Evolutionary conservation across 2,888 invertebrate species (phyloP).

Genomic region (Chydorus sphaericus): DNA sequence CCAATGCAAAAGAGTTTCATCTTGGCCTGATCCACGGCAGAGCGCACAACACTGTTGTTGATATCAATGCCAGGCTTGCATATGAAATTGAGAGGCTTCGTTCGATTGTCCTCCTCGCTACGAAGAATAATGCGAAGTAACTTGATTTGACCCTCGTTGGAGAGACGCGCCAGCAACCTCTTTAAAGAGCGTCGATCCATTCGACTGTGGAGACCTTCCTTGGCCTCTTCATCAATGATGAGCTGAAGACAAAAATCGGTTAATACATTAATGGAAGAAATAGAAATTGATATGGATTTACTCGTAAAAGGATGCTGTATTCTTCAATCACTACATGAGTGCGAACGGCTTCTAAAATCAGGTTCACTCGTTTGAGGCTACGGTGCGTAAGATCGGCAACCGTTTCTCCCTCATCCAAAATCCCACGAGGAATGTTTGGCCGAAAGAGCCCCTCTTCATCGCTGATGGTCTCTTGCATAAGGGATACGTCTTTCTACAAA

Average conservation of each 20-base stretch:
- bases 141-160: slow-evolving; percentile 41
- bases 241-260: slow-evolving; percentile 23
- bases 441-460: not conserved
- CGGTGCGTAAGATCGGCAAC: slow-evolving; percentile 17
- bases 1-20: slow-evolving; percentile 1
- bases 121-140: slow-evolving; percentile 35
- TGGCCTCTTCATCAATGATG: slow-evolving; percentile 39
- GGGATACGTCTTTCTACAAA: not conserved
- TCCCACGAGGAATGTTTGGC: not conserved
- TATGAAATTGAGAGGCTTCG: slow-evolving; percentile 36
- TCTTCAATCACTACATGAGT: slow-evolving; percentile 43
- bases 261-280: slow-evolving; percentile 3
- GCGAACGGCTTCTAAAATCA: slow-evolving; percentile 44
- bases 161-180: slow-evolving; percentile 42
- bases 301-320: slow-evolving; percentile 34
- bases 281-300: slow-evolving; percentile 18
- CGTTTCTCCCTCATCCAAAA: not conserved
- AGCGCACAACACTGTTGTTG: slow-evolving; percentile 37
- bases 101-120: slow-evolving; percentile 30
- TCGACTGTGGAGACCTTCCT: slow-evolving; percentile 37
- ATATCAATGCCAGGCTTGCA: slow-evolving; percentile 35
- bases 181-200: slow-evolving; percentile 49
- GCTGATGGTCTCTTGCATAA: not conserved
- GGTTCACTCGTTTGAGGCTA: slow-evolving; percentile 37
- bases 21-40: slow-evolving; percentile 39